Conservation (phyloP, 2,113 vertebrate species). For the Barnardius zonarius region DNA sequence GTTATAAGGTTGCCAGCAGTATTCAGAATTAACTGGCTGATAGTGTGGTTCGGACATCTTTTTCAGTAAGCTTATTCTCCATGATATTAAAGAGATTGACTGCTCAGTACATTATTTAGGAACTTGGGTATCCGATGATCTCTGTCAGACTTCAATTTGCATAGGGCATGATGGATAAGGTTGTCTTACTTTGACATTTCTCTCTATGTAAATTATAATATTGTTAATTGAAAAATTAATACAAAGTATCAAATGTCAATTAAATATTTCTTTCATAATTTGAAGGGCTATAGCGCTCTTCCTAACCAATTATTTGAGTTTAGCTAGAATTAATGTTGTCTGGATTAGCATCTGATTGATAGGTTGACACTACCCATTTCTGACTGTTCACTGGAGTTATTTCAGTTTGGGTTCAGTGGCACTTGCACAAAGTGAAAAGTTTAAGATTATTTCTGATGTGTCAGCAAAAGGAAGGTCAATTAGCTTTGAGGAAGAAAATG, state of each 20-base stretch:
- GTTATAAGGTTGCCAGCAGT: background rate
- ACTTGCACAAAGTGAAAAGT: background rate
- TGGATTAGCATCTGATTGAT: conserved; percentile 16
- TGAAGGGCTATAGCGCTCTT: background rate
- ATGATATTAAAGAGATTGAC: background rate
- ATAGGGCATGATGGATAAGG: background rate
- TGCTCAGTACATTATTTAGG: background rate
- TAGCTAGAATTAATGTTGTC: background rate
- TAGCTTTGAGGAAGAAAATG: background rate
- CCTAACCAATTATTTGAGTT: background rate
- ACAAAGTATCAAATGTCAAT: background rate
- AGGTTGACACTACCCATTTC: background rate
- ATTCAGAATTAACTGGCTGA: background rate
- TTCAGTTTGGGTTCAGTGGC: background rate
- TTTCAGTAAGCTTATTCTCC: background rate
- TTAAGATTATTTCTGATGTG: conserved; percentile 11
- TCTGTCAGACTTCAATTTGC: background rate
- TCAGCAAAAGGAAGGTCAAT: conserved; percentile 27
- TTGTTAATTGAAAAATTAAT: background rate
- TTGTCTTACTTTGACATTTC: background rate
- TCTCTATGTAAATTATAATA: background rate
- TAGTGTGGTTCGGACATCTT: background rate
- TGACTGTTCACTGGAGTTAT: background rate
- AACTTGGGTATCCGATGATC: background rate
- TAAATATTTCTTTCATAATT: background rate